Evolutionary conservation across 2,797 vertebrate genomes (phyloP).

Genomic region (Paratrypauchen microcephalus): DNA sequence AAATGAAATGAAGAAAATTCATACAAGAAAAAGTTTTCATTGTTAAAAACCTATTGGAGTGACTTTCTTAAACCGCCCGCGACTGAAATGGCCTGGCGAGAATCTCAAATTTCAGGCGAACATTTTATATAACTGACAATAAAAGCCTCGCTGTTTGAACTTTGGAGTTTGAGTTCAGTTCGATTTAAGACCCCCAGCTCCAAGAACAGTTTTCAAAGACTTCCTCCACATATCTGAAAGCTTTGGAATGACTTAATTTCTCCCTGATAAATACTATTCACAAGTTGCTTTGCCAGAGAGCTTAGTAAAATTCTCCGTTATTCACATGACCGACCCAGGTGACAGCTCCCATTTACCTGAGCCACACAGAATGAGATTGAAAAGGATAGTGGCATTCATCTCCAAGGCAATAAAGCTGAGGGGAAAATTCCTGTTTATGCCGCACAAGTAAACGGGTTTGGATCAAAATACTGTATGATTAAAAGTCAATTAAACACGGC

Average conservation of each 20-base stretch:
- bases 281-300: slow-evolving; percentile 1
- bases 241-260: slow-evolving; percentile 22
- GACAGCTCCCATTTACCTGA: slow-evolving; percentile 31
- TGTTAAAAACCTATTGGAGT: neutral
- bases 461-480: slow-evolving; percentile 54
- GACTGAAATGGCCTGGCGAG: neutral
- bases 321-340: slow-evolving; percentile 17
- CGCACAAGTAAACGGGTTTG: slow-evolving; percentile 35
- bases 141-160: neutral
- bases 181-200: slow-evolving; percentile 1
- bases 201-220: neutral
- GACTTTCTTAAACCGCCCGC: neutral
- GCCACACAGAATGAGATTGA: slow-evolving; percentile 9
- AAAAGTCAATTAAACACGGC: slow-evolving; percentile 66
- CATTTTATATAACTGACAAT: neutral
- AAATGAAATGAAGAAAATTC: neutral
- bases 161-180: neutral
- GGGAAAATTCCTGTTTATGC: slow-evolving; percentile 37
- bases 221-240: neutral
- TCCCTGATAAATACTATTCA: slow-evolving; percentile 28
- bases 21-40: neutral
- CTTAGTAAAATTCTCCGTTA: neutral
- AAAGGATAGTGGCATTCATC: slow-evolving; percentile 31
- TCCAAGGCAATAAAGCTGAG: slow-evolving; percentile 35
- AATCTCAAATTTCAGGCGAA: neutral